phyloP scores from a whole-genome alignment of 2,113 vertebrate species.

The Engraulis encrasicolus region DNA sequence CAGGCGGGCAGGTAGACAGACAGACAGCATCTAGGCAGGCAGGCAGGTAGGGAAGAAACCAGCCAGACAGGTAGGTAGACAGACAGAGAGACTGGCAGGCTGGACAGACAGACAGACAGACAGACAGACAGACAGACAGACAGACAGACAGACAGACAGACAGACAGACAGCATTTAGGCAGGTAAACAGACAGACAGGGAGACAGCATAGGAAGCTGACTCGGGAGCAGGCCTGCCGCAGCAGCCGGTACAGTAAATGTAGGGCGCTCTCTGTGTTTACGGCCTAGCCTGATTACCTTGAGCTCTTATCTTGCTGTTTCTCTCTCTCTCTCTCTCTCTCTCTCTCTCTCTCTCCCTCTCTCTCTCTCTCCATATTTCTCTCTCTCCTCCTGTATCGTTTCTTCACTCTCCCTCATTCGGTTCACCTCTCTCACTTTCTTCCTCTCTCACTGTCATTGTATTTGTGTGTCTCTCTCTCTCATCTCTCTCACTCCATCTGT shows the following conservation, averaged over 20 bases:
- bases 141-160: too few relatives aligned
- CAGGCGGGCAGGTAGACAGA: too few relatives aligned
- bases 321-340: conserved; percentile 52
- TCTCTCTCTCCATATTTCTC: conserved; percentile 49
- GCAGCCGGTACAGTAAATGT: conserved; percentile 39
- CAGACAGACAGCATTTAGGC: too few relatives aligned
- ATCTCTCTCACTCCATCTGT: too few relatives aligned
- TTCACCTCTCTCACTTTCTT: conserved; percentile 57
- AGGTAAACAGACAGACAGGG: too few relatives aligned
- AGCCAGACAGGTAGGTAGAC: too few relatives aligned
- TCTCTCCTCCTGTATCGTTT: too few relatives aligned
- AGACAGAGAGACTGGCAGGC: too few relatives aligned
- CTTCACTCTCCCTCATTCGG: conserved; percentile 57
- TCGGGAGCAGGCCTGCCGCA: background rate
- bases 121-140: too few relatives aligned
- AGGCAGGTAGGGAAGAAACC: too few relatives aligned
- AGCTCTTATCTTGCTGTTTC: conserved; percentile 62
- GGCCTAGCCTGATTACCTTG: conserved; percentile 56
- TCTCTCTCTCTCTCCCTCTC: conserved; percentile 62
- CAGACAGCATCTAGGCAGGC: too few relatives aligned
- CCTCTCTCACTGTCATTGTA: conserved; percentile 41
- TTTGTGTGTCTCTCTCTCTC: conserved; percentile 40
- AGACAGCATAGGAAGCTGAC: background rate
- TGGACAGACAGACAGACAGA: too few relatives aligned
- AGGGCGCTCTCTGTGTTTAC: conserved; percentile 64